Conservation (phyloP, 2,888 invertebrate species). For the Serripes groenlandicus region DNA sequence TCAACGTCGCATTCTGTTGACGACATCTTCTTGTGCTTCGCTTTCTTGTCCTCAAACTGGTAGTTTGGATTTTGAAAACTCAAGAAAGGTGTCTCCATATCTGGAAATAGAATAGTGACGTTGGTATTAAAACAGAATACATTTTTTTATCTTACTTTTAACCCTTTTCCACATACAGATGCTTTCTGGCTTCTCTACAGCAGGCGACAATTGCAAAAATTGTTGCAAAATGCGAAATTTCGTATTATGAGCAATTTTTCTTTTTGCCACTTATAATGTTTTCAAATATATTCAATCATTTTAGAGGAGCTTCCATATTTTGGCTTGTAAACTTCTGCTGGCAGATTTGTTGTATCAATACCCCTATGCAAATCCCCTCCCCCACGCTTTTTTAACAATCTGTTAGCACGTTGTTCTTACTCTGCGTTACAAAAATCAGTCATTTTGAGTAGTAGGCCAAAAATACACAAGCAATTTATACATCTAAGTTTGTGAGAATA, state of each 20-base stretch:
- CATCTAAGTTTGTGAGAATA: no score
- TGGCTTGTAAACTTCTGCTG: no score
- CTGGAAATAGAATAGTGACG: constrained; percentile 88
- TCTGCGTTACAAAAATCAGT: no score
- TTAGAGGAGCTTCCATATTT: no score
- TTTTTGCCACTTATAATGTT: neutral
- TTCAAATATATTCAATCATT: no score
- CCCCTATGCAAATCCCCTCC: no score
- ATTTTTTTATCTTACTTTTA: neutral
- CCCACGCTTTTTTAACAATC: no score
- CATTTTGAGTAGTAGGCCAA: no score
- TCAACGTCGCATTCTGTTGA: constrained; percentile 61
- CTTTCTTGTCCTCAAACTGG: constrained; percentile 88
- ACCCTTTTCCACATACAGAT: neutral
- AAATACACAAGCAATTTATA: no score
- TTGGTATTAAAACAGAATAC: neutral
- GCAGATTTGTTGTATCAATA: no score
- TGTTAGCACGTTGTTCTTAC: no score
- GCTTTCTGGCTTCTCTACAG: neutral
- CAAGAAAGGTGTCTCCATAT: constrained; percentile 92
- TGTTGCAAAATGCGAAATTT: neutral
- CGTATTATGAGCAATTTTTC: neutral
- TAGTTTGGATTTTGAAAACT: constrained; percentile 97
- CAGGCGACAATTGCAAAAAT: neutral
- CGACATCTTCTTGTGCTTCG: constrained; percentile 72